A percentile compares a stretch with the other conserved stretches of the same genome.
These are phyloP conservation scores for Osmoderma eremita DNA, from an alignment of 2,888 invertebrate species.

Conservation along the genomic window DNA sequence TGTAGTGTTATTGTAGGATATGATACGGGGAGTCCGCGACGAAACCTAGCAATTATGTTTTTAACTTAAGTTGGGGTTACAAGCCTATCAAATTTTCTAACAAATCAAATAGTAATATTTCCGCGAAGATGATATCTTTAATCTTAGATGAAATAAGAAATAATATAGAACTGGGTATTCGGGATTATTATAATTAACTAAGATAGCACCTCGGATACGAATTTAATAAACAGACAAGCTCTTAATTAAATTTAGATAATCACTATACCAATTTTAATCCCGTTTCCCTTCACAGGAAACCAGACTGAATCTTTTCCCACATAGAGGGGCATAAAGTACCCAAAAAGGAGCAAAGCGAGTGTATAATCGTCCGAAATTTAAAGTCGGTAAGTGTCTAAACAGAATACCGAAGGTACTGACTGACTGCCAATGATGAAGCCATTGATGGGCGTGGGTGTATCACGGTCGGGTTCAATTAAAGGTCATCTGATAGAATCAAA, in stretches of 20 bases:
- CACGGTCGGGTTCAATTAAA: constrained; percentile 47
- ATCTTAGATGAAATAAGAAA: too few relatives aligned
- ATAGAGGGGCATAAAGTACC: constrained; percentile 9
- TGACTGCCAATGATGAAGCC: constrained; percentile 48
- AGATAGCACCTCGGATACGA: background rate
- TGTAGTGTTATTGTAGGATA: too few relatives aligned
- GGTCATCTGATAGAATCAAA: constrained; percentile 46
- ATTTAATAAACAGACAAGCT: constrained; percentile 1
- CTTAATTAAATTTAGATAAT: constrained; percentile 10
- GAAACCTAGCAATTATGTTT: too few relatives aligned
- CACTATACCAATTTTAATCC: background rate
- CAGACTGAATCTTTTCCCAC: constrained; percentile 19
- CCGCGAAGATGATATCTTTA: too few relatives aligned
- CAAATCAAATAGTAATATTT: too few relatives aligned
- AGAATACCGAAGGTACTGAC: constrained; percentile 26
- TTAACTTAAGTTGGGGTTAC: too few relatives aligned
- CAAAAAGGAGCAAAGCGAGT: constrained; percentile 8
- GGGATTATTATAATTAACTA: too few relatives aligned
- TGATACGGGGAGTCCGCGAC: too few relatives aligned
- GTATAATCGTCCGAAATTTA: constrained; percentile 27
- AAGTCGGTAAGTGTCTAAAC: constrained; percentile 37
- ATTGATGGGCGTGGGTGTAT: constrained; percentile 48
- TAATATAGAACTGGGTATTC: too few relatives aligned
- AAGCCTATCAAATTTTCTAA: too few relatives aligned
- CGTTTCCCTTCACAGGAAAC: background rate